These are phyloP conservation scores for Elmis aenea DNA, from an alignment of 2,888 invertebrate genomes.

Conservation along the genomic window DNA sequence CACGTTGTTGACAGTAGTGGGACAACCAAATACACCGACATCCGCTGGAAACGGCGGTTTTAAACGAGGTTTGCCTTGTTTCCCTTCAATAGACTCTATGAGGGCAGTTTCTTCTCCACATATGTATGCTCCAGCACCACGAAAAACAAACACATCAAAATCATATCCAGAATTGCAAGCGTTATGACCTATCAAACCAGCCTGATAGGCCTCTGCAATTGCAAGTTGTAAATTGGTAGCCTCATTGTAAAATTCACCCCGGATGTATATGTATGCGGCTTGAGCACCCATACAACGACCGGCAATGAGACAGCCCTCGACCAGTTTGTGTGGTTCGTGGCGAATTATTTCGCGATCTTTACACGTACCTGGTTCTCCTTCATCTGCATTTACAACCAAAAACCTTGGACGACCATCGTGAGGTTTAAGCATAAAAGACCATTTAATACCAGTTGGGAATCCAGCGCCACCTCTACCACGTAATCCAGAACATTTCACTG, in stretches of 20 bases:
- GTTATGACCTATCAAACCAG: conserved; percentile 91
- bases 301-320: conserved; percentile 87
- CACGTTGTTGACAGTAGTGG: conserved; percentile 97
- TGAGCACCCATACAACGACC: conserved; percentile 88
- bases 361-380: conserved; percentile 95
- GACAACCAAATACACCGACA: conserved; percentile 96
- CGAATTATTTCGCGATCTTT: conserved; percentile 95
- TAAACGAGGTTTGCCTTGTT: conserved; percentile 94
- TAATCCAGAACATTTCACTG: conserved; percentile 80
- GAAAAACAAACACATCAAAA: conserved; percentile 95
- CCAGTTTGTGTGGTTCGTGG: conserved; percentile 91
- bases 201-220: conserved; percentile 90
- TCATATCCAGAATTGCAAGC: conserved; percentile 94
- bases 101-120: conserved; percentile 99
- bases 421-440: conserved; percentile 98
- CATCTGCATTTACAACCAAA: conserved; percentile 92
- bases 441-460: conserved; percentile 98
- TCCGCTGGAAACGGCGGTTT: conserved; percentile 99
- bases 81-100: conserved; percentile 97
- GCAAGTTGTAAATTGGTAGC: conserved; percentile 92
- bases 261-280: conserved; percentile 93
- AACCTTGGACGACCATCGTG: conserved; percentile 89
- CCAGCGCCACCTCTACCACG: conserved; percentile 94
- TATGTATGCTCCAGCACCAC: conserved; percentile 98
- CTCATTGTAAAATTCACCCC: conserved; percentile 97